Evolutionary conservation across 2,888 invertebrate genomes (phyloP).

Genomic region (Schrankia costaestrigalis): DNA sequence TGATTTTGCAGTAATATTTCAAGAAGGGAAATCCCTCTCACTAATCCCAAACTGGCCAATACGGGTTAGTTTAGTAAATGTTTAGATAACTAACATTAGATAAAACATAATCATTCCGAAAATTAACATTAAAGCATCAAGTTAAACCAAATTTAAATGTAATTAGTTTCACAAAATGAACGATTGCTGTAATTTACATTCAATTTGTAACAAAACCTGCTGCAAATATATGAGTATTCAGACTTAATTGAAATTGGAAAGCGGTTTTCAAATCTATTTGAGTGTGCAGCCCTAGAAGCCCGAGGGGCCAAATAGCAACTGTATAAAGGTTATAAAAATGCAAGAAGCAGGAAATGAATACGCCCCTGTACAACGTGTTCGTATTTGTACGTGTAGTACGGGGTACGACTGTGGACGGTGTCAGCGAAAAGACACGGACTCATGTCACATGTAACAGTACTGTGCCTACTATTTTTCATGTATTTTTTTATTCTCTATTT

Average conservation of each 20-base stretch:
- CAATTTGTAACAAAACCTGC: conserved; percentile 21
- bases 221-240: conserved; percentile 19
- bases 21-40: too few relatives aligned
- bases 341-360: conserved; percentile 71
- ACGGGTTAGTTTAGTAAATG: too few relatives aligned
- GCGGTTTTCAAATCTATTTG: conserved; percentile 16
- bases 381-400: conserved; percentile 15
- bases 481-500: too few relatives aligned
- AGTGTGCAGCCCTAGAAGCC: conserved; percentile 43
- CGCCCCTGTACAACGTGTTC: conserved; percentile 44
- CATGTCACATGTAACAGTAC: conserved; percentile 29
- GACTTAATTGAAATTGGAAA: conserved; percentile 17
- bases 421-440: conserved; percentile 20
- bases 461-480: conserved; percentile 22
- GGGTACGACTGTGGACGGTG: conserved; percentile 3
- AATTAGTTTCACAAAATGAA: conserved; percentile 17
- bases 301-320: conserved; percentile 48
- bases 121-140: too few relatives aligned
- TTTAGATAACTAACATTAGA: too few relatives aligned
- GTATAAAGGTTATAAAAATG: conserved; percentile 66
- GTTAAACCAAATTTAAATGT: conserved; percentile 19
- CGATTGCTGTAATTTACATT: conserved; percentile 17
- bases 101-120: too few relatives aligned
- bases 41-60: too few relatives aligned
- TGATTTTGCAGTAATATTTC: too few relatives aligned